These are phyloP conservation scores for Diplolepis rosae DNA, from an alignment of 2,888 invertebrate species.

Conservation along the genomic window DNA sequence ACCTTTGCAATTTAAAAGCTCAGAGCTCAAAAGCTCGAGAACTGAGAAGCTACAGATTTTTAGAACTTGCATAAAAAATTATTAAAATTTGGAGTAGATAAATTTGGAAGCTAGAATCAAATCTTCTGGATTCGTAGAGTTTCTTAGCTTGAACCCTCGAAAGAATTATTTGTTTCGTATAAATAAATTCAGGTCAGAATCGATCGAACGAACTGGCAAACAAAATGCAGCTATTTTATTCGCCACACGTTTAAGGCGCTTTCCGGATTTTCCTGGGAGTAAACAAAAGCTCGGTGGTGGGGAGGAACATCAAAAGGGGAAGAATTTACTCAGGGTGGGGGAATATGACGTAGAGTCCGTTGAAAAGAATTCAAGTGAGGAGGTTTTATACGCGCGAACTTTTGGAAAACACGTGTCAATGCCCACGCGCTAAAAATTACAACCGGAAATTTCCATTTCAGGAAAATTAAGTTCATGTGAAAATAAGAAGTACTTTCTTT, in stretches of 20 bases:
- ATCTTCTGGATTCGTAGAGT: too few species aligned
- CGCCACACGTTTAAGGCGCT: background rate
- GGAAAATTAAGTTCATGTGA: background rate
- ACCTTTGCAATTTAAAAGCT: background rate
- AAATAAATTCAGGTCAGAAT: background rate
- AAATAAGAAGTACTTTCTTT: background rate
- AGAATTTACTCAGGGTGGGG: background rate
- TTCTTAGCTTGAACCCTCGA: too few species aligned
- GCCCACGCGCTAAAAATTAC: slow-evolving; percentile 9
- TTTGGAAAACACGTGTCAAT: slow-evolving; percentile 17
- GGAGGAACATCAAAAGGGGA: background rate
- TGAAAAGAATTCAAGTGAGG: background rate
- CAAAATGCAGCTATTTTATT: slow-evolving; percentile 6
- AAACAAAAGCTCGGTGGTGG: slow-evolving; percentile 9
- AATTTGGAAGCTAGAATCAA: too few species aligned
- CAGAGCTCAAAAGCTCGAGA: background rate
- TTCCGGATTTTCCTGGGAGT: slow-evolving; percentile 5
- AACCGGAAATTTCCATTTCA: background rate
- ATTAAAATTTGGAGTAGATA: too few species aligned
- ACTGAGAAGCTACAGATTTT: too few species aligned
- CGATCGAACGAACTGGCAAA: background rate
- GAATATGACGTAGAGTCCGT: background rate
- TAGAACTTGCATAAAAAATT: too few species aligned
- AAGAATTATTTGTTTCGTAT: too few species aligned
- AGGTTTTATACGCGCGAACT: slow-evolving; percentile 23